A percentile compares a stretch with the other conserved stretches of the same genome.
phyloP scores from a whole-genome alignment of 2,113 vertebrate genomes.

The Hirundichthys speculiger region DNA sequence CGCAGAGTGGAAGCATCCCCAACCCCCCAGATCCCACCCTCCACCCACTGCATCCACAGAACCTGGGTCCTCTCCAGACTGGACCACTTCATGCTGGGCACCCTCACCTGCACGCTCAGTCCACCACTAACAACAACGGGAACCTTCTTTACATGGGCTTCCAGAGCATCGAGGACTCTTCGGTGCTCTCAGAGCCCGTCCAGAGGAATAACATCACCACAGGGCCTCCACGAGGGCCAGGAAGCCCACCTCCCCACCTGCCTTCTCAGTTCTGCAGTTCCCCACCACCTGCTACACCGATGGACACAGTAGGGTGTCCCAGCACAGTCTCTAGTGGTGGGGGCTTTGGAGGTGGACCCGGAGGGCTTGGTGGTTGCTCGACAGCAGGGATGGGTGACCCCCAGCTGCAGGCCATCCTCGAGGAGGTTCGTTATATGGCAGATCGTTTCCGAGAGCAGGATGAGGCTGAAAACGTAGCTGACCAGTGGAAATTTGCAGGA shows the following conservation, averaged over 20 bases:
- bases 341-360: conserved; percentile 80
- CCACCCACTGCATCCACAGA: conserved; percentile 78
- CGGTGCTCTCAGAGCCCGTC: conserved; percentile 61
- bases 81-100: conserved; percentile 65
- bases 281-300: conserved; percentile 63
- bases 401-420: conserved; percentile 82
- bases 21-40: conserved; percentile 69
- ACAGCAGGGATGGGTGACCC: conserved; percentile 73
- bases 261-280: conserved; percentile 79
- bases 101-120: conserved; percentile 73
- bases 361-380: conserved; percentile 77
- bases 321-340: conserved; percentile 83
- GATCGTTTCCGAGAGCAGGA: conserved; percentile 83
- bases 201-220: conserved; percentile 71
- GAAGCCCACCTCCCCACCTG: conserved; percentile 89
- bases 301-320: conserved; percentile 77
- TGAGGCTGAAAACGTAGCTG: conserved; percentile 65
- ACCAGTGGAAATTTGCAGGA: conserved; percentile 85
- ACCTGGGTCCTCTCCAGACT: conserved; percentile 68
- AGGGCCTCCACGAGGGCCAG: conserved; percentile 73
- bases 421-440: conserved; percentile 83
- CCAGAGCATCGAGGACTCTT: conserved; percentile 79
- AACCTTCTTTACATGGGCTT: conserved; percentile 83
- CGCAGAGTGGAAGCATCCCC: conserved; percentile 79
- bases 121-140: conserved; percentile 80